Base-by-base conservation (phyloP, 2,888 invertebrate species). In the Hofmannophila pseudospretella region DNA sequence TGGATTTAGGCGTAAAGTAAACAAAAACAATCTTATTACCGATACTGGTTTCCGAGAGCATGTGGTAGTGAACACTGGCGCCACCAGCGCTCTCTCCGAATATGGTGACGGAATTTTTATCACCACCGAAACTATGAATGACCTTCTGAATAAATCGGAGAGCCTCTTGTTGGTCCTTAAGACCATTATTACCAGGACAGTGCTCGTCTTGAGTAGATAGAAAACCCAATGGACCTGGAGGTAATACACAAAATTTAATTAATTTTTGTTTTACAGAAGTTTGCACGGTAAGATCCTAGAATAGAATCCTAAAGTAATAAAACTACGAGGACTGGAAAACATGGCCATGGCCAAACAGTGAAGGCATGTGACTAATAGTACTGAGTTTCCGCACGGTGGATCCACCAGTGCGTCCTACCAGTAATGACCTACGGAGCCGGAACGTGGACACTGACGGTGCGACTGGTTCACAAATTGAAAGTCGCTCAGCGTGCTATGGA, bases 71-170 rank as follows among this genome's bases (percentile, higher is more conserved):
- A 1, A 89, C 90, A 50, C 91, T 91, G 1, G 89, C 90, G 0
- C 91, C 92, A 2, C 92, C 92, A 0, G 92, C 92, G 54, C 92
- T 92, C 54, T 92, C 91, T 0, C 92, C 92, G 45, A 92, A 92
- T 34, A 92, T 77, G 0, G 92, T 92, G 0, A 92, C 90, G 4
- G 89, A 88, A 13, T 88, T 65, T 1, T 89, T 89, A 65, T 92
- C 88, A 0, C 92, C 92, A 0, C 91, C 90, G 41, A 92, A 92
- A 12, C 77, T 69, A 26, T 72, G 82, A 14, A 92, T 90, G 41
- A 88, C 89, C 38, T 88, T 84, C 41, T 90, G 88, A 8, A 92
- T 85, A 80, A 92, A 92, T 38, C 89, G 78, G 0, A 92, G 69
- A 0, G 90, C 89, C 39, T 88, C 88, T 52, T 62, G 79, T 51